phyloP scores from a whole-genome alignment of 2,797 vertebrate species.

The Lithobates sylvaticus region DNA sequence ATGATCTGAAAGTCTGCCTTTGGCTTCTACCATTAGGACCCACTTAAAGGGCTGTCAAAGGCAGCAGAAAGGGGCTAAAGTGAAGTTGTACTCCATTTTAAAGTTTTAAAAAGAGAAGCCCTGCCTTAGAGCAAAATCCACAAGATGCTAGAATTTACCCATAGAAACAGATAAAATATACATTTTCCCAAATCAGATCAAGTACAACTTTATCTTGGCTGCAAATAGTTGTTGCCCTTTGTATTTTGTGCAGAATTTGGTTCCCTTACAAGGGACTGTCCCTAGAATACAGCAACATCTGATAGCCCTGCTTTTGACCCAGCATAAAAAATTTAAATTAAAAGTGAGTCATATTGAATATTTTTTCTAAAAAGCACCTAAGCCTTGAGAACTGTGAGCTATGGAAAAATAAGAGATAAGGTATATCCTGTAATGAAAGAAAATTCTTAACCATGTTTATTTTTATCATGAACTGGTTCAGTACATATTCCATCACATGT shows the following conservation, averaged over 20 bases:
- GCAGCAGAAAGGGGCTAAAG: too few relatives aligned
- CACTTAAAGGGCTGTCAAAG: too few relatives aligned
- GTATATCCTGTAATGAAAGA: conserved; percentile 26
- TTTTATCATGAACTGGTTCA: conserved; percentile 47
- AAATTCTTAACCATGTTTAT: conserved; percentile 30
- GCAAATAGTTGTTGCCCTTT: not conserved
- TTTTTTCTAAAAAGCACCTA: not conserved
- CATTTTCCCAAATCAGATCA: not conserved
- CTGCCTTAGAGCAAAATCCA: too few relatives aligned
- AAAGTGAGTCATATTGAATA: not conserved
- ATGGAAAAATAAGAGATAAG: conserved; percentile 37
- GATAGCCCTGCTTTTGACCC: not conserved
- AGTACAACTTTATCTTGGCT: not conserved
- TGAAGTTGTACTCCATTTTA: too few relatives aligned
- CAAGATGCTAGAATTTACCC: not conserved
- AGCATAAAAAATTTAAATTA: not conserved
- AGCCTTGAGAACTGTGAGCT: not conserved
- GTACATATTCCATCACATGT: not conserved
- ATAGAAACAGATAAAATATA: not conserved
- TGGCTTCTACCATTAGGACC: too few relatives aligned
- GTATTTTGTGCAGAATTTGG: not conserved
- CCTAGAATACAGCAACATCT: not conserved
- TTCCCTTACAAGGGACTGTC: not conserved
- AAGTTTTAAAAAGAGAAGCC: too few relatives aligned
- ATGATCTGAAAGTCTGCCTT: too few relatives aligned